Base-by-base conservation (phyloP, 2,113 vertebrate genomes). In the Neodontobutis hainanensis region DNA sequence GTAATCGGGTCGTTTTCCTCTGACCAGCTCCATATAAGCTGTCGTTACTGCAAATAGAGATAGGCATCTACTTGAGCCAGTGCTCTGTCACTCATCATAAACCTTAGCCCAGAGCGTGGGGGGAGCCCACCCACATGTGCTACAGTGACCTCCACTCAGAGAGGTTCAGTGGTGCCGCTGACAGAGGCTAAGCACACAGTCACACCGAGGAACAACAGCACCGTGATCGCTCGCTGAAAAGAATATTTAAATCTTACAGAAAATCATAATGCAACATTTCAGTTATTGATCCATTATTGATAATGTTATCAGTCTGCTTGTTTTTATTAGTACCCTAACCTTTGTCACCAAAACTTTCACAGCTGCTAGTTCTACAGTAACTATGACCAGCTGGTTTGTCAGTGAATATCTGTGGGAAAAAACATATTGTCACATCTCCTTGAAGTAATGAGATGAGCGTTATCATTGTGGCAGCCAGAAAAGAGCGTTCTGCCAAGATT, bases 111-210 rank as follows among this genome's bases (percentile, higher is more conserved):
- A 50, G 74, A 74, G 86, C 48, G 63, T 46, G 47, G 77, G 84
- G 85, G 80, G 66, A 85, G 87, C 88, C 91, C 91, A 93, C 91
- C 87, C 90, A 91, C 81, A 65, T 87, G 82, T 75, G 71, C 78
- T 69, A 69, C 61, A 65, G 64, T 90, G 89, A 88, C 89, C 86
- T 83, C 81, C 84, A 61, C 83, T 70, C 66, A 84, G 65, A 80
- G 83, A 85, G 87, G 82, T 88, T 89, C 84, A 87, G 77, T 77
- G 85, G 84, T 67, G 69, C 83, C 63, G 86, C 77, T 91, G 91
- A 93, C 78, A 77, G 88, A 89, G 85, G 79, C 85, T 86, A 87
- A 88, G 82, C 88, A 91, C 84, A 84, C 87, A 86, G 77, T 88
- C 81, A 78, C 85, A 78, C 80, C 56, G 51, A 75, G 48, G 79